A percentile compares a stretch with the other conserved stretches of the same genome.
These are phyloP conservation scores for Macrotrachela quadricornifera DNA, from an alignment of 1,140 invertebrate genomes.

Conservation along the genomic window DNA sequence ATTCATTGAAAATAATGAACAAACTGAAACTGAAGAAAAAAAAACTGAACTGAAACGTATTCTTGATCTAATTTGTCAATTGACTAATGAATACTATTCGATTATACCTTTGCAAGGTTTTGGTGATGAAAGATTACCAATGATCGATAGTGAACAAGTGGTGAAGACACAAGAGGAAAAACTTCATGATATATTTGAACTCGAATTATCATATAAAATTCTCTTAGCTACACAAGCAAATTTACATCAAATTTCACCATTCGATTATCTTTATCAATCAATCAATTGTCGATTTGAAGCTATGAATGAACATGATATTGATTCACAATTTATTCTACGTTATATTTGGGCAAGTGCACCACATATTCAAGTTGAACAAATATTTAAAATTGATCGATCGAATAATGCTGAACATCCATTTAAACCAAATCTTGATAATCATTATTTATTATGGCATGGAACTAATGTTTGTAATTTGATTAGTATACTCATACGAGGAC, in stretches of 20 bases:
- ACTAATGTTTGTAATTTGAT: slow-evolving; percentile 25
- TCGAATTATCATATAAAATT: too few species aligned
- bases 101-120: slow-evolving; percentile 30
- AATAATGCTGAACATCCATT: slow-evolving; percentile 16
- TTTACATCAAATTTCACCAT: too few species aligned
- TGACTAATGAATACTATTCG: slow-evolving; percentile 33
- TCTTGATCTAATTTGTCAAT: slow-evolving; percentile 14
- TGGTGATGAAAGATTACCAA: slow-evolving; percentile 26
- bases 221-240: too few species aligned
- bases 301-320: slow-evolving; percentile 17
- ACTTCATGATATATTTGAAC: too few species aligned
- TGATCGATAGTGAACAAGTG: slow-evolving; percentile 27
- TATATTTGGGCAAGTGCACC: too few species aligned
- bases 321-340: too few species aligned
- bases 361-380: slow-evolving; percentile 18
- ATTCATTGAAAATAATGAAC: too few species aligned
- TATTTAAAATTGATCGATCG: slow-evolving; percentile 19
- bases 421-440: slow-evolving; percentile 14
- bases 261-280: slow-evolving; percentile 31
- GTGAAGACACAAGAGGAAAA: slow-evolving; percentile 13
- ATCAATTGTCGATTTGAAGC: slow-evolving; percentile 23
- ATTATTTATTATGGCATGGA: slow-evolving; percentile 31
- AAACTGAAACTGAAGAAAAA: too few species aligned
- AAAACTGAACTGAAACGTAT: slow-evolving; percentile 7
- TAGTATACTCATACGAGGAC: slow-evolving; percentile 24